Evolutionary conservation across 1,140 invertebrate species (phyloP).

Genomic region (Pantala flavescens): DNA sequence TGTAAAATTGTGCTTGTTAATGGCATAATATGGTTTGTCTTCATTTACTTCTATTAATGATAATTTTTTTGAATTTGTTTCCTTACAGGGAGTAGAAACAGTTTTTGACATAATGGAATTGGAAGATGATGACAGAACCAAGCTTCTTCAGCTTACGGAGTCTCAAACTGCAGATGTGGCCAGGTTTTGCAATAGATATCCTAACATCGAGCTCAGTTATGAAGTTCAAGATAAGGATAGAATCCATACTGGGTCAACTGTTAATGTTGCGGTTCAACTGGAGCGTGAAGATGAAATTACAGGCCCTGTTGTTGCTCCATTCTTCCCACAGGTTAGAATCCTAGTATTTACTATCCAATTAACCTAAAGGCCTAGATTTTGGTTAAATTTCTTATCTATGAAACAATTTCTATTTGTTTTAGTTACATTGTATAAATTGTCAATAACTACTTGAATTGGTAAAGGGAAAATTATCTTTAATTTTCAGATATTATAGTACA

Average conservation of each 20-base stretch:
- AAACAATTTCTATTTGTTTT: no score
- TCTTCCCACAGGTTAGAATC: slow-evolving; percentile 76
- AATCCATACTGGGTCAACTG: slow-evolving; percentile 65
- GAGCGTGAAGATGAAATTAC: slow-evolving; percentile 96
- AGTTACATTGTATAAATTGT: no score
- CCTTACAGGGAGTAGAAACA: slow-evolving; percentile 70
- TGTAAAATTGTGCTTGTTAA: no score
- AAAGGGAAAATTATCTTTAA: no score
- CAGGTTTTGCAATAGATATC: slow-evolving; percentile 96
- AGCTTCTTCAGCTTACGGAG: slow-evolving; percentile 73
- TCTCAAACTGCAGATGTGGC: slow-evolving; percentile 94
- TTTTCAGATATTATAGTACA: no score
- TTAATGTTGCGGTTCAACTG: slow-evolving; percentile 81
- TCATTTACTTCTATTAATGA: no score
- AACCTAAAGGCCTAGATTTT: no score
- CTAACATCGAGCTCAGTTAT: slow-evolving; percentile 94
- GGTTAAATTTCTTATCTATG: no score
- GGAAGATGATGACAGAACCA: slow-evolving; percentile 85
- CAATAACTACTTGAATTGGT: no score
- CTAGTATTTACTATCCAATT: no score
- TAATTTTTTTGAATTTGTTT: slow-evolving; percentile 28
- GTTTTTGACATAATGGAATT: slow-evolving; percentile 99
- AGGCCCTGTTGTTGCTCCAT: slow-evolving; percentile 93
- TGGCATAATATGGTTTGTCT: no score
- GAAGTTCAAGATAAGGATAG: slow-evolving; percentile 76